Evolutionary conservation across 2,113 vertebrate genomes (phyloP).

Genomic region (Paramisgurnus dabryanus): DNA sequence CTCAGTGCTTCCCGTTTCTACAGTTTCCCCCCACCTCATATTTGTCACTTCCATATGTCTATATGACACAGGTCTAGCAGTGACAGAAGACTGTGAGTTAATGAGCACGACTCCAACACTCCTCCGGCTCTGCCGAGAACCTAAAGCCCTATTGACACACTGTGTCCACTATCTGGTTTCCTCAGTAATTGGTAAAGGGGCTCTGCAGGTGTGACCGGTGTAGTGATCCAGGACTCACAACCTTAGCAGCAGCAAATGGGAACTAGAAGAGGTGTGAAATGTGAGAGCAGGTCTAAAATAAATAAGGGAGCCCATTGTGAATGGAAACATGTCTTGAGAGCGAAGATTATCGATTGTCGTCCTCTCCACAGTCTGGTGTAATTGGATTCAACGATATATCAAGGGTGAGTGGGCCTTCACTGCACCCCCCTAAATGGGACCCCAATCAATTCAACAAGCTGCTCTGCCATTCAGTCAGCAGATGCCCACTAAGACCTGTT

Average conservation of each 20-base stretch:
- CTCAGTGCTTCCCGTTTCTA: neutral
- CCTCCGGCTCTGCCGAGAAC: neutral
- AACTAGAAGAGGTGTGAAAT: neutral
- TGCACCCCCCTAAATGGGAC: conserved; percentile 33
- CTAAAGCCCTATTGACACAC: conserved; percentile 29
- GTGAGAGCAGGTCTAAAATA: conserved; percentile 19
- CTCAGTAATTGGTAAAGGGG: conserved; percentile 35
- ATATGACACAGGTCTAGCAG: neutral
- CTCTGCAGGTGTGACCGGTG: conserved; percentile 14
- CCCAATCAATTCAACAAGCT: conserved; percentile 40
- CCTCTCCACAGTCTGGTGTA: conserved; percentile 44
- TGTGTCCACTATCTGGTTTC: conserved; percentile 15
- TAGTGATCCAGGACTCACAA: conserved; percentile 22
- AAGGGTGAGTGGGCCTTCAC: conserved; percentile 26
- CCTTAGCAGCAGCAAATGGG: neutral
- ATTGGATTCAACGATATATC: conserved; percentile 52
- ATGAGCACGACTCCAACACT: neutral
- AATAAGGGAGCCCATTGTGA: conserved; percentile 22
- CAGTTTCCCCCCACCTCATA: neutral
- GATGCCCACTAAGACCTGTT: conserved; percentile 28
- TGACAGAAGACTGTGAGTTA: conserved; percentile 9
- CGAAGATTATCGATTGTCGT: conserved; percentile 41
- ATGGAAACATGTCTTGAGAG: conserved; percentile 37
- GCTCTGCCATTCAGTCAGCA: conserved; percentile 31
- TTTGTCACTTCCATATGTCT: neutral